Percentiles rank a stretch among this genome's conserved stretches.
Evolutionary conservation across 2,888 invertebrate species (phyloP).

Genomic region (Fabriciana adippe): DNA sequence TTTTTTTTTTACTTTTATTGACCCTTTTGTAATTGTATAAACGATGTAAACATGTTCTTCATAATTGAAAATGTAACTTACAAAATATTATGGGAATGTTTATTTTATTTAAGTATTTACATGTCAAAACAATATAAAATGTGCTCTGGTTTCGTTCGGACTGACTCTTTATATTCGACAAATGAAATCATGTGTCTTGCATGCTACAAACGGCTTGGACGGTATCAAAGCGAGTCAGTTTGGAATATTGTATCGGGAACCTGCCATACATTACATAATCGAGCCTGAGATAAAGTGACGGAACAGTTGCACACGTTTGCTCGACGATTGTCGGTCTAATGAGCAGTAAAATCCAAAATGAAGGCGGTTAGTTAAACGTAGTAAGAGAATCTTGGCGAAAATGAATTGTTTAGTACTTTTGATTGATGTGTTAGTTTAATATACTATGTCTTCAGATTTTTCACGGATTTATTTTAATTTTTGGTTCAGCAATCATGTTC

Average conservation of each 20-base stretch:
- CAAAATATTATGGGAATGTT: slow-evolving; percentile 28
- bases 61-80: slow-evolving; percentile 29
- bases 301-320: slow-evolving; percentile 2
- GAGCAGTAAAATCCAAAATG: no score
- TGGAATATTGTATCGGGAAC: slow-evolving; percentile 35
- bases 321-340: no score
- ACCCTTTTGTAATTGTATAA: slow-evolving; percentile 45
- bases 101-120: slow-evolving; percentile 20
- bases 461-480: no score
- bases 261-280: slow-evolving; percentile 38
- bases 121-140: slow-evolving; percentile 15
- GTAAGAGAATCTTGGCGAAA: no score
- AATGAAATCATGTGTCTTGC: slow-evolving; percentile 10
- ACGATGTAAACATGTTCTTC: slow-evolving; percentile 27
- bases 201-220: neutral
- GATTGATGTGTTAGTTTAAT: no score
- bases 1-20: slow-evolving; percentile 48
- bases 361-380: no score
- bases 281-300: slow-evolving; percentile 26
- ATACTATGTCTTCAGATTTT: no score
- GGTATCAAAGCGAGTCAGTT: slow-evolving; percentile 26
- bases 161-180: slow-evolving; percentile 26
- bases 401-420: no score
- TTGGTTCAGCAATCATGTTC: no score
- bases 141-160: slow-evolving; percentile 33